Conservation (phyloP, 2,797 vertebrate genomes). For the Chelmon rostratus region DNA sequence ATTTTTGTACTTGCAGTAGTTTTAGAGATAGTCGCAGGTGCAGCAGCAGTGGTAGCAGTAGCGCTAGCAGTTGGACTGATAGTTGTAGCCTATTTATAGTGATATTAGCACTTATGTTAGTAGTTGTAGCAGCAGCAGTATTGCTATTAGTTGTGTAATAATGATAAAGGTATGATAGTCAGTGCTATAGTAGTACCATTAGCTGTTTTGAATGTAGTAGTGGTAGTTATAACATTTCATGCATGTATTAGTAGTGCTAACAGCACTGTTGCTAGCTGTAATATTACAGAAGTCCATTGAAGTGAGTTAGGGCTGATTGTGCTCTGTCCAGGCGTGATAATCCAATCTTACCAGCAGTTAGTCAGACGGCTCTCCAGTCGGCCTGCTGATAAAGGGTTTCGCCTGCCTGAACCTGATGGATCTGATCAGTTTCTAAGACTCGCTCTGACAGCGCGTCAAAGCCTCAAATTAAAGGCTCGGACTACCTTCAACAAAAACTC, state of each 20-base stretch:
- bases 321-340: constrained; percentile 63
- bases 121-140: not conserved
- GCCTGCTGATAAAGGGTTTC: constrained; percentile 61
- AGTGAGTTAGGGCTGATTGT: constrained; percentile 18
- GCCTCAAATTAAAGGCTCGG: constrained; percentile 50
- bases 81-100: too few relatives aligned
- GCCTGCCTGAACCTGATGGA: constrained; percentile 62
- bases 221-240: not conserved
- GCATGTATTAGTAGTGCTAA: not conserved
- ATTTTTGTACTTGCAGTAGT: not conserved
- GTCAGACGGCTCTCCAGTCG: constrained; percentile 46
- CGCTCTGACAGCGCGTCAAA: constrained; percentile 38
- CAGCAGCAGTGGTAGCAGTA: not conserved
- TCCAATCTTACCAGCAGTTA: constrained; percentile 58
- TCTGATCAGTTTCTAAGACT: constrained; percentile 51
- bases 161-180: not conserved
- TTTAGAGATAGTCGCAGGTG: not conserved
- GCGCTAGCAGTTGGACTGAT: too few relatives aligned
- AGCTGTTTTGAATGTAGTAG: not conserved
- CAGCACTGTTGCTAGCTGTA: constrained; percentile 3
- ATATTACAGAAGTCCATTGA: constrained; percentile 25
- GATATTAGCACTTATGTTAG: too few relatives aligned
- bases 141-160: not conserved
- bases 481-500: constrained; percentile 48
- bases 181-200: not conserved